A percentile compares a stretch with the other conserved stretches of the same genome.
Evolutionary conservation across 1,140 invertebrate species (phyloP).

Genomic region (Homalodisca vitripennis): DNA sequence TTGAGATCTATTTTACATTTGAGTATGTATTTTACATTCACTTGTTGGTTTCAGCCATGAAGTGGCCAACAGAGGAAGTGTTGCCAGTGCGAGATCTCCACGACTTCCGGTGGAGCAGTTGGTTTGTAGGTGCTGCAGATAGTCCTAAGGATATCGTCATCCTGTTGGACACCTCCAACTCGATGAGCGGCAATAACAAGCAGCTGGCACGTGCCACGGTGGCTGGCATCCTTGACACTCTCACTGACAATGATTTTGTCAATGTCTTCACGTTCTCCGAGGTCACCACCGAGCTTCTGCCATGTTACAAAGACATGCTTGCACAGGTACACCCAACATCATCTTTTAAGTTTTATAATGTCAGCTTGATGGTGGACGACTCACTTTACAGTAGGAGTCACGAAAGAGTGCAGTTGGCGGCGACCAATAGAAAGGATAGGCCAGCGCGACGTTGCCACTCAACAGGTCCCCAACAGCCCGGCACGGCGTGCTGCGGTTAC

Average conservation of each 20-base stretch:
- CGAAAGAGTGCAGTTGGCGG: too few relatives aligned
- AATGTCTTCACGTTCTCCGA: constrained; percentile 88
- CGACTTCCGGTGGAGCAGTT: constrained; percentile 83
- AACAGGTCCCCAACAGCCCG: too few relatives aligned
- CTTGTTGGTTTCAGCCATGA: constrained; percentile 58
- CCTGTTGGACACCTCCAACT: constrained; percentile 84
- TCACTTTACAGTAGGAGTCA: too few relatives aligned
- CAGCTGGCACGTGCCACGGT: constrained; percentile 85
- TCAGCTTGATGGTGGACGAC: too few relatives aligned
- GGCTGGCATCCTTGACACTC: constrained; percentile 86
- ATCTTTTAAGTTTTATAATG: too few relatives aligned
- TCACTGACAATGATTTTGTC: constrained; percentile 96
- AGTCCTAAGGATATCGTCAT: constrained; percentile 95
- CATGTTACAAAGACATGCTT: constrained; percentile 84
- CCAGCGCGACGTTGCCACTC: too few relatives aligned
- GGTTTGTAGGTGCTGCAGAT: constrained; percentile 95
- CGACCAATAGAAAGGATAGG: too few relatives aligned
- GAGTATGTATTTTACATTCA: too few relatives aligned
- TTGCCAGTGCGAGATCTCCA: constrained; percentile 67
- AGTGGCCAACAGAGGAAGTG: constrained; percentile 69
- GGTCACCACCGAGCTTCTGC: constrained; percentile 69
- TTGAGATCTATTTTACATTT: too few relatives aligned
- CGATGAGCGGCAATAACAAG: constrained; percentile 81
- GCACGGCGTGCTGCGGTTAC: too few relatives aligned
- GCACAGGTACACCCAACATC: too few relatives aligned